A percentile compares a stretch with the other conserved stretches of the same genome.
phyloP scores from a whole-genome alignment of 2,888 invertebrate genomes.

The Nesidiocoris tenuis region DNA sequence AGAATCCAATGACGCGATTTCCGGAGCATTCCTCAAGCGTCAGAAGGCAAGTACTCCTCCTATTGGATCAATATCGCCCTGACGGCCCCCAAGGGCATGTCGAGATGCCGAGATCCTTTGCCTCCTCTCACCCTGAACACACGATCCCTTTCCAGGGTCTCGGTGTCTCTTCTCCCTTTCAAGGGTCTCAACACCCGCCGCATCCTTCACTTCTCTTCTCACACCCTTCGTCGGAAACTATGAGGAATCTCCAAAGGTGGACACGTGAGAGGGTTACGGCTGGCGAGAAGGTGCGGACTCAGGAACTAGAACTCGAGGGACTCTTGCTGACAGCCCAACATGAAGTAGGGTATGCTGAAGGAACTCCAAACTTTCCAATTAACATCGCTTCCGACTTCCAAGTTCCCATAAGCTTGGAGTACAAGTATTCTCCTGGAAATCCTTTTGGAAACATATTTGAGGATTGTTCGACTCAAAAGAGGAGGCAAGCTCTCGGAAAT shows the following conservation, averaged over 20 bases:
- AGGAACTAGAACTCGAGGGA: neutral
- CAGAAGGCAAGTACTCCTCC: neutral
- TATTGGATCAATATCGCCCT: conserved; percentile 26
- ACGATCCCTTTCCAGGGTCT: neutral
- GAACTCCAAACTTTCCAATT: conserved; percentile 36
- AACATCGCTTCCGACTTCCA: conserved; percentile 9
- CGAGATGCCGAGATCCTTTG: conserved; percentile 11
- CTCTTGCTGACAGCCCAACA: neutral
- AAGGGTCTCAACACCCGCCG: neutral
- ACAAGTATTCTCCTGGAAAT: too few species aligned
- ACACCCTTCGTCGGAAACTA: too few species aligned
- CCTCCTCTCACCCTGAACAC: neutral
- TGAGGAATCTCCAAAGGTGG: neutral
- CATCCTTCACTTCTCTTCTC: neutral
- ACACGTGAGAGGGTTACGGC: neutral
- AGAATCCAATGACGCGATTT: too few species aligned
- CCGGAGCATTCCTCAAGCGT: too few species aligned
- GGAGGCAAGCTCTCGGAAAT: too few species aligned
- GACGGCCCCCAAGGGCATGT: conserved; percentile 27
- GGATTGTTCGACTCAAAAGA: too few species aligned
- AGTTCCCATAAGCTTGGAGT: too few species aligned
- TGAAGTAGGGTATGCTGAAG: conserved; percentile 1
- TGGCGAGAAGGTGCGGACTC: neutral
- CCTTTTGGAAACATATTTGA: too few species aligned
- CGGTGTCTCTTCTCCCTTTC: neutral